These are phyloP conservation scores for Stichodactyla helianthus DNA, from an alignment of 64 coral and sea anemone species.

Conservation along the genomic window DNA sequence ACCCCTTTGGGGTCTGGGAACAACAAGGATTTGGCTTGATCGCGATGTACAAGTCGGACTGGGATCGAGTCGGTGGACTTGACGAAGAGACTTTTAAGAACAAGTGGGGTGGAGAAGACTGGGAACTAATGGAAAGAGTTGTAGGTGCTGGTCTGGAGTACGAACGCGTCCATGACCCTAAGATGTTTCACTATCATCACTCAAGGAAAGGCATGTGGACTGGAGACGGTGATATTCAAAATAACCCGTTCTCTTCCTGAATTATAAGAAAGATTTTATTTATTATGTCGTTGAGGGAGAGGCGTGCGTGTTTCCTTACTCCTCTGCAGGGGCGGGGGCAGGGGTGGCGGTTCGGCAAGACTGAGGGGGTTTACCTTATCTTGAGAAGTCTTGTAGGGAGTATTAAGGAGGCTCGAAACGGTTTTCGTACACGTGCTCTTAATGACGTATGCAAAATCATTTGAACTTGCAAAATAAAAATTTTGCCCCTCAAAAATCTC, in stretches of 20 bases:
- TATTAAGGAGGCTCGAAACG: too few relatives aligned
- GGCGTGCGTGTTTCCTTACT: too few relatives aligned
- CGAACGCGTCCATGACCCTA: constrained; percentile 49
- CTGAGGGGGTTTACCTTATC: too few relatives aligned
- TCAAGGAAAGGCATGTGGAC: constrained; percentile 76
- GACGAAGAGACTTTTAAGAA: constrained; percentile 52
- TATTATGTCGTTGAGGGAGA: too few relatives aligned
- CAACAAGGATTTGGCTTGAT: constrained; percentile 69
- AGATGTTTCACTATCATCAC: constrained; percentile 85
- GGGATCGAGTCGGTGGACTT: constrained; percentile 82
- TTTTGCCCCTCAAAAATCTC: too few relatives aligned
- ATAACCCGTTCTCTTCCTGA: neutral
- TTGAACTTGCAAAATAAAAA: too few relatives aligned
- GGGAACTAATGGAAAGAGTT: constrained; percentile 87
- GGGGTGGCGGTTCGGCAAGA: too few relatives aligned
- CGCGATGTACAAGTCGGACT: constrained; percentile 78
- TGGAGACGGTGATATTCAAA: neutral
- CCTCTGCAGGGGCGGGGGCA: too few relatives aligned
- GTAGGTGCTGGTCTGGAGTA: constrained; percentile 68
- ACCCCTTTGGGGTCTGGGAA: constrained; percentile 67
- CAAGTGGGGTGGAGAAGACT: constrained; percentile 93
- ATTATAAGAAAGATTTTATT: neutral
- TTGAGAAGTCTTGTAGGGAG: too few relatives aligned
- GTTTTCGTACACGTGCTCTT: too few relatives aligned
- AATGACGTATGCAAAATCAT: too few relatives aligned